These are phyloP conservation scores for Auanema freiburgensis DNA, from an alignment of 2,888 invertebrate genomes.

Conservation along the genomic window DNA sequence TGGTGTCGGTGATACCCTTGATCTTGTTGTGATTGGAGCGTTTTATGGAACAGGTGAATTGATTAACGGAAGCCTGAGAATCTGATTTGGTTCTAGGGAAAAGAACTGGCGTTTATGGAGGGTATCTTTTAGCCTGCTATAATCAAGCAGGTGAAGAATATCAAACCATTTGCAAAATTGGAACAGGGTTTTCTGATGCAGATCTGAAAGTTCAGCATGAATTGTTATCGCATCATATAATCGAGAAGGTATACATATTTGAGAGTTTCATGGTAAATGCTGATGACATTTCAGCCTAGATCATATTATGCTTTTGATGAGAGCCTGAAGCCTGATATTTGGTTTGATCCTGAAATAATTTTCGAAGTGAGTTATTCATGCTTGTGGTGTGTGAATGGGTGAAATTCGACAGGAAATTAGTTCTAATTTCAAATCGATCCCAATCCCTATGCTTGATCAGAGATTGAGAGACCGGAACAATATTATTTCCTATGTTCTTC, in stretches of 20 bases:
- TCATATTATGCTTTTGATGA: slow-evolving; percentile 79
- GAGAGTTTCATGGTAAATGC: no score
- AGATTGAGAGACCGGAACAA: no score
- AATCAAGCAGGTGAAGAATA: slow-evolving; percentile 86
- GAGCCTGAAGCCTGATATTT: slow-evolving; percentile 79
- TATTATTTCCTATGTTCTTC: not conserved
- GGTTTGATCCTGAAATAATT: slow-evolving; percentile 83
- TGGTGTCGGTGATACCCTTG: slow-evolving; percentile 92
- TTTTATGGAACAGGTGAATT: slow-evolving; percentile 74
- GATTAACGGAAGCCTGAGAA: not conserved
- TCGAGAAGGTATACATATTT: slow-evolving; percentile 67
- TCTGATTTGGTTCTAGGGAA: slow-evolving; percentile 72
- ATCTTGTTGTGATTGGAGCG: slow-evolving; percentile 89
- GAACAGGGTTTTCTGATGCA: slow-evolving; percentile 92
- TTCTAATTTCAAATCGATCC: no score
- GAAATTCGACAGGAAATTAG: no score
- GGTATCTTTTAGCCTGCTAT: slow-evolving; percentile 90
- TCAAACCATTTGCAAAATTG: slow-evolving; percentile 90
- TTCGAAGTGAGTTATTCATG: slow-evolving; percentile 80
- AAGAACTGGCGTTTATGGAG: slow-evolving; percentile 88
- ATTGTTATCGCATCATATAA: slow-evolving; percentile 77
- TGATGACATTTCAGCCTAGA: slow-evolving; percentile 35
- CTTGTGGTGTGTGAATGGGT: not conserved
- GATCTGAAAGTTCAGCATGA: slow-evolving; percentile 78
- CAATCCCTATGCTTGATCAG: no score